phyloP scores from a whole-genome alignment of 2,113 vertebrate genomes.

The Ciconia boyciana region DNA sequence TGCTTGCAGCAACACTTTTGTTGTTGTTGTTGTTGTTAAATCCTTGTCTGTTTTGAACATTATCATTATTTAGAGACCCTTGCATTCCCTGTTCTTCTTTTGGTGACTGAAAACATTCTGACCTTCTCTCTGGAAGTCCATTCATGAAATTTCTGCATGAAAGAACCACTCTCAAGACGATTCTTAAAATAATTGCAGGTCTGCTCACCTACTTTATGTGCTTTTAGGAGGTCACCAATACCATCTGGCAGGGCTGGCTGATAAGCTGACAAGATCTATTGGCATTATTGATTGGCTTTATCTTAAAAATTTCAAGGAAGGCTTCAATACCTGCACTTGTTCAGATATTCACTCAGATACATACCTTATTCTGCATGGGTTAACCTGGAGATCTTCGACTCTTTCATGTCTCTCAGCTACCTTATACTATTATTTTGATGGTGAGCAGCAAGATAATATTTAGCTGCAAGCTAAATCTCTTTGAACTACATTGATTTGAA shows the following conservation, averaged over 20 bases:
- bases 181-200: not conserved
- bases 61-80: not conserved
- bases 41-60: not conserved
- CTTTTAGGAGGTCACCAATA: not conserved
- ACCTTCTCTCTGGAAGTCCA: not conserved
- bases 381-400: not conserved
- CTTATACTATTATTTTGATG: not conserved
- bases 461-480: not conserved
- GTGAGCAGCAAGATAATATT: not conserved
- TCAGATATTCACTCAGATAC: not conserved
- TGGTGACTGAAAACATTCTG: not conserved
- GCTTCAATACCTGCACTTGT: not conserved
- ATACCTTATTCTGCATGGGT: not conserved
- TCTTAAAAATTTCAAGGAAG: not conserved
- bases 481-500: not conserved
- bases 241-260: not conserved
- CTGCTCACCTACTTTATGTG: not conserved
- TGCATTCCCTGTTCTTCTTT: not conserved
- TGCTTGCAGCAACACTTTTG: not conserved
- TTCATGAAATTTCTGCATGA: not conserved
- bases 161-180: not conserved
- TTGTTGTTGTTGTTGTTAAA: not conserved
- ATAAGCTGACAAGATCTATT: not conserved
- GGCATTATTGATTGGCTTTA: conserved; percentile 2
- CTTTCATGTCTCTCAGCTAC: not conserved